These are phyloP conservation scores for Drepanosiphum platanoidis DNA, from an alignment of 2,888 invertebrate species.

Conservation along the genomic window DNA sequence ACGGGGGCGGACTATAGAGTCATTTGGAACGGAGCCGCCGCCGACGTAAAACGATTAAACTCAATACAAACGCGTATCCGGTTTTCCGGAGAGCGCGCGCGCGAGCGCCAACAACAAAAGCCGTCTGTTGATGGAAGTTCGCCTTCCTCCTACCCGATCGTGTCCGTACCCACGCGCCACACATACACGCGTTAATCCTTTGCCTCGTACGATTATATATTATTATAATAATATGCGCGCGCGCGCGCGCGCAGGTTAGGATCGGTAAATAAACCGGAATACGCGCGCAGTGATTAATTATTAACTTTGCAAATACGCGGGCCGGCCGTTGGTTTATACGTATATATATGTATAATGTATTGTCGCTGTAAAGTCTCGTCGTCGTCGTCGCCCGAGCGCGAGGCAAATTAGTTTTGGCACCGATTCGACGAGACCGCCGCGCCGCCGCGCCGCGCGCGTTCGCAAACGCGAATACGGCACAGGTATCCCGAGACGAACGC, in stretches of 20 bases:
- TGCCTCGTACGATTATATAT: background rate
- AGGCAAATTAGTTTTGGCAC: slow-evolving; percentile 27
- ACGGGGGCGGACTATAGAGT: background rate
- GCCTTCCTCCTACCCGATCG: too few species aligned
- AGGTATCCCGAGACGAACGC: too few species aligned
- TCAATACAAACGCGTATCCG: slow-evolving; percentile 32
- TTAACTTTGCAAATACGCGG: slow-evolving; percentile 24
- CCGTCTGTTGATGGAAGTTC: slow-evolving; percentile 1
- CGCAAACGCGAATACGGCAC: background rate
- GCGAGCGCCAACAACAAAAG: slow-evolving; percentile 7
- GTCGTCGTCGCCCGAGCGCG: too few species aligned
- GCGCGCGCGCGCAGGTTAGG: too few species aligned
- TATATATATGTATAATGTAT: too few species aligned
- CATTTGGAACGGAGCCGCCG: slow-evolving; percentile 29
- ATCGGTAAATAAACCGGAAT: slow-evolving; percentile 32
- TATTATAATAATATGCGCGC: background rate
- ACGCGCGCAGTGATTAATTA: slow-evolving; percentile 39
- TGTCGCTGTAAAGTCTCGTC: background rate
- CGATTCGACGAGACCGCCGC: background rate
- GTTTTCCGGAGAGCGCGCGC: background rate
- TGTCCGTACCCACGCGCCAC: background rate
- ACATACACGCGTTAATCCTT: background rate
- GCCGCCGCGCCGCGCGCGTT: background rate
- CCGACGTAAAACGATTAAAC: slow-evolving; percentile 47
- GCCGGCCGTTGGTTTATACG: background rate